These are phyloP conservation scores for Conus canariensis DNA, from an alignment of 2,888 invertebrate genomes.

Conservation along the genomic window DNA sequence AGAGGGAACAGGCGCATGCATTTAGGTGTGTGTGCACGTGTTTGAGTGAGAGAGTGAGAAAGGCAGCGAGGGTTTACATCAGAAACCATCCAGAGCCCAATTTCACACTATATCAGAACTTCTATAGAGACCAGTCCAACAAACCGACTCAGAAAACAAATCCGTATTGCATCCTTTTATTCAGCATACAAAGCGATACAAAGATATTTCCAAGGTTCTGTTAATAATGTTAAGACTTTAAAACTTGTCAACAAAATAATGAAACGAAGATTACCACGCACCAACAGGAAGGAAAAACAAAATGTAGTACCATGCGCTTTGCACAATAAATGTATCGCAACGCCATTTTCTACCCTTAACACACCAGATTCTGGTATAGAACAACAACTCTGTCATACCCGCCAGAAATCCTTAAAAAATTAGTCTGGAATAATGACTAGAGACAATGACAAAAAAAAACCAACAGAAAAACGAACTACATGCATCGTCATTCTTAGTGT, in stretches of 20 bases:
- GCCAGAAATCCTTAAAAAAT: too few relatives aligned
- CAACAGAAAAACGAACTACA: too few relatives aligned
- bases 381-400: too few relatives aligned
- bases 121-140: background rate
- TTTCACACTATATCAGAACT: background rate
- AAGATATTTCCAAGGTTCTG: background rate
- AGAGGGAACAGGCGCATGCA: background rate
- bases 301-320: background rate
- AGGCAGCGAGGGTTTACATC: background rate
- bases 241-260: background rate
- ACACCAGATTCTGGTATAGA: too few relatives aligned
- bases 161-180: background rate
- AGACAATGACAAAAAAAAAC: too few relatives aligned
- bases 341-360: background rate
- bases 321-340: slow-evolving; percentile 9
- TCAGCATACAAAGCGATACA: background rate
- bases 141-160: background rate
- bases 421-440: too few relatives aligned
- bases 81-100: too few relatives aligned
- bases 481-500: too few relatives aligned
- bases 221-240: background rate
- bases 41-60: slow-evolving; percentile 5
- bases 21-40: slow-evolving; percentile 5
- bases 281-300: background rate
- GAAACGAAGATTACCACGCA: background rate